Conservation (phyloP, 2,888 invertebrate species). For the Suillia variegata region DNA sequence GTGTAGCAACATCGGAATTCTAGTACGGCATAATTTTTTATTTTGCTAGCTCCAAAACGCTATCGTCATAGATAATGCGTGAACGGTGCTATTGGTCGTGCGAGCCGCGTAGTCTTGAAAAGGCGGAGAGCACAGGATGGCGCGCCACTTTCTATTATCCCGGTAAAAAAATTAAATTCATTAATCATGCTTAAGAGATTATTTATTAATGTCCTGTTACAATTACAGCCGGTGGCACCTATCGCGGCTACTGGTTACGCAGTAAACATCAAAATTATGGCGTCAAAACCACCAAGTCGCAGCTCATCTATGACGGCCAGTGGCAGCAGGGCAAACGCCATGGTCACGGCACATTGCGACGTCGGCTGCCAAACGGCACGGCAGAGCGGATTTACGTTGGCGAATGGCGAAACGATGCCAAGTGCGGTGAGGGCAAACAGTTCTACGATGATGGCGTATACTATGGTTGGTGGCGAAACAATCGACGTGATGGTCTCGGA, state of each 20-base stretch:
- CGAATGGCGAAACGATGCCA: conserved; percentile 49
- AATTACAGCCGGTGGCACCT: conserved; percentile 46
- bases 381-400: conserved; percentile 50
- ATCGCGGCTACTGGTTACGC: conserved; percentile 48
- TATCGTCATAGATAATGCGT: too few species aligned
- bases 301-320: conserved; percentile 54
- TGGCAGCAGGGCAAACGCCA: conserved; percentile 50
- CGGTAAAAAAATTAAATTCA: too few species aligned
- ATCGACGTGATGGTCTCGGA: conserved; percentile 53
- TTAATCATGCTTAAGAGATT: too few species aligned
- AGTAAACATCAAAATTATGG: conserved; percentile 50
- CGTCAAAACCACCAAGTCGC: conserved; percentile 37
- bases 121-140: conserved; percentile 37
- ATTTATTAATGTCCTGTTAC: too few species aligned
- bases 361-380: conserved; percentile 41
- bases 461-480: conserved; percentile 51
- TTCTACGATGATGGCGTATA: conserved; percentile 52
- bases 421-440: conserved; percentile 57
- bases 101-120: neutral
- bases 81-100: neutral
- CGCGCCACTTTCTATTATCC: conserved; percentile 46
- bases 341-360: conserved; percentile 52
- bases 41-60: too few species aligned
- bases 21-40: too few species aligned
- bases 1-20: too few species aligned